phyloP scores from a whole-genome alignment of 2,113 vertebrate genomes.

The Coturnix japonica region DNA sequence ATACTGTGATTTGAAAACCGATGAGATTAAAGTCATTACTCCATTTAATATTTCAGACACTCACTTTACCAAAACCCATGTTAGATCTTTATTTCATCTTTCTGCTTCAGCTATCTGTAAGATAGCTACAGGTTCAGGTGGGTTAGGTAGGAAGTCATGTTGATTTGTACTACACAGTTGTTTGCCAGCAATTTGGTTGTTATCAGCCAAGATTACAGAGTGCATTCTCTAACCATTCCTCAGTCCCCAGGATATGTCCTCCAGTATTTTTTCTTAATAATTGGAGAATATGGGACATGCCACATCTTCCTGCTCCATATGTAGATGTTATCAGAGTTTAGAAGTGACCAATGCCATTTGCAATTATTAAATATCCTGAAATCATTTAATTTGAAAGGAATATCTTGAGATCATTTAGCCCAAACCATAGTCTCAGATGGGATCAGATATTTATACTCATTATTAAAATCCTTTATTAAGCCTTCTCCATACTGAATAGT shows the following conservation, averaged over 20 bases:
- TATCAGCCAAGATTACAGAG: not conserved
- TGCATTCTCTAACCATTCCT: not conserved
- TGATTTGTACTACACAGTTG: not conserved
- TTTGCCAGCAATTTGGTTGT: not conserved
- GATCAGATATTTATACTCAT: accelerated
- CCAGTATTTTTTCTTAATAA: not conserved
- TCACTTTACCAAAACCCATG: not conserved
- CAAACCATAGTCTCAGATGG: not conserved
- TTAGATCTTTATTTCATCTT: not conserved
- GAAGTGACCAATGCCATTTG: not conserved
- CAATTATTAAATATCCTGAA: not conserved
- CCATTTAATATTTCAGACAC: not conserved
- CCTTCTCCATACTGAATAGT: too few relatives aligned
- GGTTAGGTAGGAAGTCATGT: not conserved
- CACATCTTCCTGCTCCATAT: not conserved
- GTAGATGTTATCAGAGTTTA: not conserved
- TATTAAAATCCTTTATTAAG: not conserved
- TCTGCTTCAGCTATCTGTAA: not conserved
- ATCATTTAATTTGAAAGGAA: not conserved
- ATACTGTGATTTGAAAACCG: not conserved
- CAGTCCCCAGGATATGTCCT: not conserved
- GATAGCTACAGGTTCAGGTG: not conserved
- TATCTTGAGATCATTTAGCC: not conserved
- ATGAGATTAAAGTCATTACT: not conserved
- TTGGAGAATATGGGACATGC: not conserved